Evolutionary conservation across 2,888 invertebrate genomes (phyloP).

Genomic region (Meliscaeva auricollis): DNA sequence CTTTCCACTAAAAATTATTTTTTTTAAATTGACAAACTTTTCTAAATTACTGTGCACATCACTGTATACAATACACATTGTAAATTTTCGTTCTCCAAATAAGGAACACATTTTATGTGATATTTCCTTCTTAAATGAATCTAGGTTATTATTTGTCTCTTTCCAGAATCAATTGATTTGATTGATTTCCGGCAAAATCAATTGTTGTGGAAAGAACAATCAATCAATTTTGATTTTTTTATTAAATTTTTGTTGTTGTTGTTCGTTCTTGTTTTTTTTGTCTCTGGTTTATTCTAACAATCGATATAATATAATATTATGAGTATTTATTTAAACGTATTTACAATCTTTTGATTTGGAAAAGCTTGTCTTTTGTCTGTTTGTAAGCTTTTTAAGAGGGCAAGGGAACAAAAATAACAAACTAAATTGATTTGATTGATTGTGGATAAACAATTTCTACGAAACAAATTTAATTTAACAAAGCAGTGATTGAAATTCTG

Average conservation of each 20-base stretch:
- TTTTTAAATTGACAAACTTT: no score
- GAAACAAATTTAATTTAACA: not conserved
- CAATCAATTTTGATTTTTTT: constrained; percentile 60
- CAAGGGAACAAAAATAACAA: not conserved
- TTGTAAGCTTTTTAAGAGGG: not conserved
- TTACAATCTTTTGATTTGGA: constrained; percentile 23
- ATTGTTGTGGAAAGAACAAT: constrained; percentile 51
- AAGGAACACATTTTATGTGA: not conserved
- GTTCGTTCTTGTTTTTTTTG: not conserved
- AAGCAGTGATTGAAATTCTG: not conserved
- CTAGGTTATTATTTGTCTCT: constrained; percentile 40
- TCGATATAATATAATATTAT: not conserved
- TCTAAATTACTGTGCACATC: no score
- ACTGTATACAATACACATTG: not conserved
- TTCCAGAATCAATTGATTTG: constrained; percentile 39
- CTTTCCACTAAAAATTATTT: no score
- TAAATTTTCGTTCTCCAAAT: not conserved
- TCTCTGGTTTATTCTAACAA: constrained; percentile 11
- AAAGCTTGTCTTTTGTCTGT: constrained; percentile 23
- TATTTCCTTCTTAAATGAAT: constrained; percentile 4
- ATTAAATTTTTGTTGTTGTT: constrained; percentile 8
- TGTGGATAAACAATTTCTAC: constrained; percentile 1
- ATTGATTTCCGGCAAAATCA: constrained; percentile 65
- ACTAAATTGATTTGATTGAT: constrained; percentile 27
- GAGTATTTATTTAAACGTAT: constrained; percentile 1